phyloP scores from a whole-genome alignment of 2,797 vertebrate genomes.

The Sebastes baramenuke region DNA sequence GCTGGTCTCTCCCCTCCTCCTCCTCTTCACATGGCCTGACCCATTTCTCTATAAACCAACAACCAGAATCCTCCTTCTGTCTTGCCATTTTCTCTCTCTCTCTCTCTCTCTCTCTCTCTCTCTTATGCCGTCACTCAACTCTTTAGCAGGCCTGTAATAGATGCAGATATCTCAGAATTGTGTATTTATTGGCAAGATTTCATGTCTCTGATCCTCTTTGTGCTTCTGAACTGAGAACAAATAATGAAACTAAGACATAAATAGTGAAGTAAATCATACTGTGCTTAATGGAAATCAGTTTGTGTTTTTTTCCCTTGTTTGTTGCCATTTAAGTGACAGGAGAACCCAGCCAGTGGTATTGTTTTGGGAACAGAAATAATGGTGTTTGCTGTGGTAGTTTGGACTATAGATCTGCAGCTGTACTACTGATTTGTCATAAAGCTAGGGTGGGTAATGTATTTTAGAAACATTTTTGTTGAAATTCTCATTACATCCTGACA shows the following conservation, averaged over 20 bases:
- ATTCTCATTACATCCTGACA: no score
- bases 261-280: background rate
- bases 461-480: no score
- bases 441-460: no score
- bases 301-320: background rate
- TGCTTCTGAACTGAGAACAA: background rate
- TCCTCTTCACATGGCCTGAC: constrained; percentile 52
- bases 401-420: background rate
- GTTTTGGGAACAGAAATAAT: background rate
- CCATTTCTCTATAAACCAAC: constrained; percentile 70
- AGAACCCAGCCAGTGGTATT: background rate
- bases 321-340: background rate
- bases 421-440: background rate
- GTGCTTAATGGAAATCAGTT: background rate
- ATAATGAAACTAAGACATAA: background rate
- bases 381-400: background rate
- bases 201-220: background rate
- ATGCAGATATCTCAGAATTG: background rate
- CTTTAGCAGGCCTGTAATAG: background rate
- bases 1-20: constrained; percentile 18
- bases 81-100: background rate
- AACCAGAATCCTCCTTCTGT: constrained; percentile 36
- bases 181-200: background rate
- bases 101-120: background rate
- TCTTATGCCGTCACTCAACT: constrained; percentile 9